Evolutionary conservation across 1,140 invertebrate species (phyloP).

Genomic region (Acromyrmex echinatior): DNA sequence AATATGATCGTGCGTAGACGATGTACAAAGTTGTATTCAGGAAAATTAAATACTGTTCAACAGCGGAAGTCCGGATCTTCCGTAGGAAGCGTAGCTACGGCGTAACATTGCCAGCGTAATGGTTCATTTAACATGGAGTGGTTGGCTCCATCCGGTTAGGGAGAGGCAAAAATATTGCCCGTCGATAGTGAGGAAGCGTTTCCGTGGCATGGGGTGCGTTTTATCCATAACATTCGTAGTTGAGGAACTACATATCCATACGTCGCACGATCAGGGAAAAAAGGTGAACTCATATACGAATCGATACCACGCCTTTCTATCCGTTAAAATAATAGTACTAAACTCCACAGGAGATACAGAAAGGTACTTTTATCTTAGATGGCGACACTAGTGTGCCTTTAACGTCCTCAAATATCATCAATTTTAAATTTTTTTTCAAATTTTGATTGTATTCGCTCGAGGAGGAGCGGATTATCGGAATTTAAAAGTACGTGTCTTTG

Average conservation of each 20-base stretch:
- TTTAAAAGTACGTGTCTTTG: conserved; percentile 17
- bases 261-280: neutral
- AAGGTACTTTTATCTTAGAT: neutral
- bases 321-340: conserved; percentile 36
- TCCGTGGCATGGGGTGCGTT: conserved; percentile 51
- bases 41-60: conserved; percentile 73
- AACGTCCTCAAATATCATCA: neutral
- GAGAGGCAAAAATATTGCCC: conserved; percentile 73
- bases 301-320: conserved; percentile 28
- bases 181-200: conserved; percentile 66
- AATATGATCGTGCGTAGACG: neutral
- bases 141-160: conserved; percentile 72
- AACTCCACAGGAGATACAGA: neutral
- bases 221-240: conserved; percentile 54
- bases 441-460: neutral
- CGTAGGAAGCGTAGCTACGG: conserved; percentile 65
- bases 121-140: conserved; percentile 73
- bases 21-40: conserved; percentile 12
- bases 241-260: conserved; percentile 13
- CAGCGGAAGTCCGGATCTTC: conserved; percentile 70
- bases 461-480: neutral
- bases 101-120: conserved; percentile 68
- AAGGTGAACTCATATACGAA: conserved; percentile 27
- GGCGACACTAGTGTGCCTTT: neutral
- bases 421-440: neutral